These are phyloP conservation scores for Cataglyphis cursor DNA, from an alignment of 2,888 invertebrate species.

Conservation along the genomic window DNA sequence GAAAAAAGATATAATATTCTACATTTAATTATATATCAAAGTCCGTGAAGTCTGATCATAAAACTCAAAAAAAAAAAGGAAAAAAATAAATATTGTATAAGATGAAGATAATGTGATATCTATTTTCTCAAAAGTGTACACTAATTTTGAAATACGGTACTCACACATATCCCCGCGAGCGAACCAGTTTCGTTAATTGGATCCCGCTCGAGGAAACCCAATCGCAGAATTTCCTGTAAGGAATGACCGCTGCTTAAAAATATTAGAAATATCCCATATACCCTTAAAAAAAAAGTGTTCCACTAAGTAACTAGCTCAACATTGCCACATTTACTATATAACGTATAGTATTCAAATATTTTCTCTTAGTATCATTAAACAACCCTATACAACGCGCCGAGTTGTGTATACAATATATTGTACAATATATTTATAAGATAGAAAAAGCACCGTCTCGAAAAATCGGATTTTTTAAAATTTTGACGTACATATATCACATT, in stretches of 20 bases:
- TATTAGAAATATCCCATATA: constrained; percentile 82
- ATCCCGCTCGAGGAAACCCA: constrained; percentile 66
- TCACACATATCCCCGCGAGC: neutral
- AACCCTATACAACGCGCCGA: constrained; percentile 78
- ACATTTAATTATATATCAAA: neutral
- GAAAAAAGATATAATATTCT: neutral
- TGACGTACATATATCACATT: constrained; percentile 80
- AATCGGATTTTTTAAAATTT: constrained; percentile 75
- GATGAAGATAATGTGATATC: neutral
- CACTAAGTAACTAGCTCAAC: constrained; percentile 85
- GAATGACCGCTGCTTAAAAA: constrained; percentile 79
- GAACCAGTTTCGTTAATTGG: neutral
- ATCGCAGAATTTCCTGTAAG: constrained; percentile 68
- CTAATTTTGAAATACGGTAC: neutral
- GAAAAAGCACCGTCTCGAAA: constrained; percentile 84
- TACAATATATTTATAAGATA: constrained; percentile 83
- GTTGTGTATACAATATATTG: constrained; percentile 68
- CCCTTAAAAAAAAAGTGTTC: constrained; percentile 78
- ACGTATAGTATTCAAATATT: constrained; percentile 74
- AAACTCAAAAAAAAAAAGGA: neutral
- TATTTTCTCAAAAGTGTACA: neutral
- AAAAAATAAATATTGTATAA: neutral
- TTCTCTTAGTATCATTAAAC: constrained; percentile 73
- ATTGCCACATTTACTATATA: constrained; percentile 83
- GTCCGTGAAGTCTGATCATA: neutral